These are phyloP conservation scores for Ochotona princeps DNA, from an alignment of 2,113 vertebrate genomes.

Conservation along the genomic window DNA sequence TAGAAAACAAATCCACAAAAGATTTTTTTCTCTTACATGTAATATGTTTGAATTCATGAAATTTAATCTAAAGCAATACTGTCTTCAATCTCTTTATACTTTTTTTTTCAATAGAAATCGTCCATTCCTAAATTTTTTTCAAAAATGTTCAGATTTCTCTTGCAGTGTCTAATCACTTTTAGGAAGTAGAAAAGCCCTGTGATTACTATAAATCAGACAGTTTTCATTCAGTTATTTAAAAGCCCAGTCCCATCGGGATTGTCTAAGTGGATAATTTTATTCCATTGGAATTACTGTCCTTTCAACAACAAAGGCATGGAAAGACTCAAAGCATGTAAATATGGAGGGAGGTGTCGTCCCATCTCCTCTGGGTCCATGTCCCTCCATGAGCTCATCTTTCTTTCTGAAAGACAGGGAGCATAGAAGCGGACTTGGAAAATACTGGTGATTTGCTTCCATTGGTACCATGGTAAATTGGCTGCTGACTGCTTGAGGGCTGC, in stretches of 20 bases:
- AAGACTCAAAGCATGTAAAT: not conserved
- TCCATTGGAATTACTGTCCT: not conserved
- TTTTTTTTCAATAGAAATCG: not conserved
- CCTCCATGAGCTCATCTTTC: not conserved
- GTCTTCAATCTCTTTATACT: not conserved
- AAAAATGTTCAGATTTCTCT: not conserved
- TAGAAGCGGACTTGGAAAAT: not conserved
- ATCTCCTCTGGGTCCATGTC: not conserved
- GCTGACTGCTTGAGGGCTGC: not conserved
- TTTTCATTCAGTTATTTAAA: not conserved
- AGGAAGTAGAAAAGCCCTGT: not conserved
- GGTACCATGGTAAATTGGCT: not conserved
- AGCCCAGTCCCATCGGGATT: not conserved
- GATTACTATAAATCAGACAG: not conserved
- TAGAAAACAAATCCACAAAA: too few species aligned
- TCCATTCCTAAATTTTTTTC: not conserved
- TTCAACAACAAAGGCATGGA: not conserved
- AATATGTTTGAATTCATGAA: not conserved
- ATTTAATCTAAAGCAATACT: not conserved
- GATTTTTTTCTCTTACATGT: not conserved
- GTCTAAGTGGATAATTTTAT: constrained; percentile 10
- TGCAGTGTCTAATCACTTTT: not conserved
- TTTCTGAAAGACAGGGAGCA: not conserved
- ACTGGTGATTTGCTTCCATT: not conserved
- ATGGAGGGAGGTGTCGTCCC: not conserved